Base-by-base conservation (phyloP, 2,888 invertebrate species). In the Plagiodera versicolora region DNA sequence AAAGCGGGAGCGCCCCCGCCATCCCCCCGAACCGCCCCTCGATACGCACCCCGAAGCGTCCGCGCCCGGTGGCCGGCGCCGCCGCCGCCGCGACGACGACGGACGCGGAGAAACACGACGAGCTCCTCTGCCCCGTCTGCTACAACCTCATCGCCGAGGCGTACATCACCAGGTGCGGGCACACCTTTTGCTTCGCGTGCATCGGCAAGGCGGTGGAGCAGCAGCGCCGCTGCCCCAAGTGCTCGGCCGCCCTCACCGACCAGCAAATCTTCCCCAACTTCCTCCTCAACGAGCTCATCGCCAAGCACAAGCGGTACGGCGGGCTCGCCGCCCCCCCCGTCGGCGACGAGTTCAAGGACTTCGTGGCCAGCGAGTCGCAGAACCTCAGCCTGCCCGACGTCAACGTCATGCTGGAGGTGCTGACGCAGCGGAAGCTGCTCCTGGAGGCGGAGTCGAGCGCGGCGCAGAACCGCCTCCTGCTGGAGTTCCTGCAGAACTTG, bases 151-250 rank as follows among this genome's bases (percentile, higher is more conserved):
- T 95, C 63, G 89, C 90, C 69, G 94, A 94, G 79, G 94, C 95
- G 0, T 90, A 94, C 79, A 93, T 95, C 74, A 95, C 95, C 0
- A 87, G 90, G 68, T 95, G 96, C 80, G 95, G 95, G 0, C 95
- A 96, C 78, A 94, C 94, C 1, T 96, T 93, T 81, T 96, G 96
- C 80, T 89, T 87, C 75, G 84, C 86, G 16, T 96, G 95, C 79
- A 91, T 95, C 51, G 80, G 82, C 17, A 85, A 85, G 67, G 86
- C 88, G 1, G 81, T 92, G 39, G 88, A 89, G 72, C 80, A 83
- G 1, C 84, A 82, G 61, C 86, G 87, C 60, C 83, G 90, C 48
- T 95, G 95, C 77, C 94, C 95, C 1, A 92, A 92, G 77, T 95
- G 95, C 78, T 90, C 89, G 71, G 87, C 86, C 11, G 83, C 86